Conservation (phyloP, 2,113 vertebrate species). For the Microcebus tavaratra region DNA sequence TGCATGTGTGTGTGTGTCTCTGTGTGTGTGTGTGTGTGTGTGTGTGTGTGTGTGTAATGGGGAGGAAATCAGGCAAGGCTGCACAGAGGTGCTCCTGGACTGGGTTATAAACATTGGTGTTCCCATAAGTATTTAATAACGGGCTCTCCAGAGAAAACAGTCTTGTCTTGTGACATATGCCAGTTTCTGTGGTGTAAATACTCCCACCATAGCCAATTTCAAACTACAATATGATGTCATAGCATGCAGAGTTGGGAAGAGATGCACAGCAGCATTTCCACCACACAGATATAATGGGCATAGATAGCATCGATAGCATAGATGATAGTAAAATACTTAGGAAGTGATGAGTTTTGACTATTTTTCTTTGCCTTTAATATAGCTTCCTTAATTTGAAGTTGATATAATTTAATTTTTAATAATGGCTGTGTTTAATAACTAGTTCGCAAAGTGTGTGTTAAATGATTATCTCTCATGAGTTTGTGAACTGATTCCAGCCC, state of each 20-base stretch:
- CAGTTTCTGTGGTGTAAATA: not conserved
- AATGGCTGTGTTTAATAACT: not conserved
- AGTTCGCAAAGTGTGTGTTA: not conserved
- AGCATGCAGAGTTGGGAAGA: not conserved
- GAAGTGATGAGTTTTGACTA: not conserved
- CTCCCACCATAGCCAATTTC: not conserved
- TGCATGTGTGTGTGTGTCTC: not conserved
- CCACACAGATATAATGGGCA: not conserved
- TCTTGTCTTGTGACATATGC: not conserved
- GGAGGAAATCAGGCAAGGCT: not conserved
- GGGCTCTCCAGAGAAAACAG: not conserved
- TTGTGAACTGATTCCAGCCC: not conserved
- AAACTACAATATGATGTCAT: not conserved
- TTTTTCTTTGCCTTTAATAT: not conserved
- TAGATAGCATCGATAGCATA: not conserved
- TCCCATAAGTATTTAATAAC: not conserved
- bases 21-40: not conserved
- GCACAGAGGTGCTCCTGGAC: not conserved
- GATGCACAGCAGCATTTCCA: not conserved
- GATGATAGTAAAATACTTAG: not conserved
- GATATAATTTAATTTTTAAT: not conserved
- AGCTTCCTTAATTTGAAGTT: constrained; percentile 15
- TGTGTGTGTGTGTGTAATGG: not conserved
- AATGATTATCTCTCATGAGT: not conserved
- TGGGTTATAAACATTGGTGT: not conserved